Conservation (phyloP, 2,797 vertebrate genomes). For the Acanthornis magna region DNA sequence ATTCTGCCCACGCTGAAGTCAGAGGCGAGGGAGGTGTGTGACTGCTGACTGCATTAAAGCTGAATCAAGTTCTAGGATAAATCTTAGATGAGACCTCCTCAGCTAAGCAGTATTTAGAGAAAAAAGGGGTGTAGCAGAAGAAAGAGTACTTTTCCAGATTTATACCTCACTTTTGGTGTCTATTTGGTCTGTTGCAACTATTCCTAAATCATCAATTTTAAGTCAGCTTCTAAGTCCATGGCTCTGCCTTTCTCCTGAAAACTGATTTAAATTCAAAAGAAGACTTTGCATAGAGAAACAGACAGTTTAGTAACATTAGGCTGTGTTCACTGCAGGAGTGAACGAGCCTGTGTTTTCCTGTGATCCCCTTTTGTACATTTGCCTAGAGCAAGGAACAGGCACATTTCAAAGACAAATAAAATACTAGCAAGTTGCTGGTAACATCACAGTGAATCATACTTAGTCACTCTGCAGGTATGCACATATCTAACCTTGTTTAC, state of each 20-base stretch:
- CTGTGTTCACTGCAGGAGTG: background rate
- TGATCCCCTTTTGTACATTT: background rate
- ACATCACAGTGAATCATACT: background rate
- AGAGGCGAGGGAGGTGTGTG: background rate
- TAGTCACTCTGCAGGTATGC: constrained; percentile 23
- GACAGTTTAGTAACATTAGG: background rate
- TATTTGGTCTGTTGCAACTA: background rate
- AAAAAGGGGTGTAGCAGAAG: background rate
- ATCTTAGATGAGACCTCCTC: background rate
- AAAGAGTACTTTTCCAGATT: background rate
- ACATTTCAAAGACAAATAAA: constrained; percentile 14
- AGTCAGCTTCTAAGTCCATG: background rate
- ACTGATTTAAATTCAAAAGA: background rate
- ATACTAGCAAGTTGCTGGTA: background rate
- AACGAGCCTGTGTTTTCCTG: background rate
- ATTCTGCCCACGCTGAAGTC: background rate
- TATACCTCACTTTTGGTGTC: background rate
- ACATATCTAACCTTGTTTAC: constrained; percentile 7
- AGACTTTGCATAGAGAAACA: background rate
- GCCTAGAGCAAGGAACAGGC: constrained; percentile 7
- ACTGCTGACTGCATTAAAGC: background rate
- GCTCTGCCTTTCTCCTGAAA: background rate
- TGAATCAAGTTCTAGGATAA: background rate
- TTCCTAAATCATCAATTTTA: background rate
- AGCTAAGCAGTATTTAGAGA: background rate